These are phyloP conservation scores for Semicossyphus pulcher DNA, from an alignment of 2,113 vertebrate genomes.

Conservation along the genomic window DNA sequence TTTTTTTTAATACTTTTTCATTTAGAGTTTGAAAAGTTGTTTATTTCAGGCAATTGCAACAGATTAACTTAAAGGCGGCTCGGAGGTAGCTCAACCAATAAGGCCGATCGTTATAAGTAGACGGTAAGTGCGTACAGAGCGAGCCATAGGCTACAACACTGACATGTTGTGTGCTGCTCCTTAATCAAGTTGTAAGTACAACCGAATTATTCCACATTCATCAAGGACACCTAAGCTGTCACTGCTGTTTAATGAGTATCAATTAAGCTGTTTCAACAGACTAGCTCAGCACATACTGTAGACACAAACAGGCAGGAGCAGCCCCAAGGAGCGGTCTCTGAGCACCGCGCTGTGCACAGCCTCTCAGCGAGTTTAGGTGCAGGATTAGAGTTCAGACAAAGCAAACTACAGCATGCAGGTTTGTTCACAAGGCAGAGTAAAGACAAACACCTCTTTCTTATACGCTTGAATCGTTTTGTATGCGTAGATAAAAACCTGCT, in stretches of 20 bases:
- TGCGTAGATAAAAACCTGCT: background rate
- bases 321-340: slow-evolving; percentile 39
- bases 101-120: slow-evolving; percentile 30
- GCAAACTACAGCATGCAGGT: too few relatives aligned
- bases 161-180: slow-evolving; percentile 76
- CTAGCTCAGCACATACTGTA: slow-evolving; percentile 71
- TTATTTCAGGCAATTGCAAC: slow-evolving; percentile 12
- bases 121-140: slow-evolving; percentile 33
- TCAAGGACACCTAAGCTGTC: slow-evolving; percentile 86
- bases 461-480: background rate
- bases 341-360: slow-evolving; percentile 14
- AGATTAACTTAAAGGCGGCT: background rate
- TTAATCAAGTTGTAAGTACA: slow-evolving; percentile 86
- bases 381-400: background rate
- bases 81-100: slow-evolving; percentile 2
- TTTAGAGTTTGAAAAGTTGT: slow-evolving; percentile 36
- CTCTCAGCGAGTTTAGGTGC: slow-evolving; percentile 5
- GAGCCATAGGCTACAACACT: slow-evolving; percentile 64
- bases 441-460: too few relatives aligned
- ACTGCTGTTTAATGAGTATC: slow-evolving; percentile 86
- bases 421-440: too few relatives aligned
- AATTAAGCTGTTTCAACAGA: slow-evolving; percentile 86
- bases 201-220: slow-evolving; percentile 85
- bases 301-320: slow-evolving; percentile 66
- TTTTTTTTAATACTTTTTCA: slow-evolving; percentile 18